Evolutionary conservation across 2,888 invertebrate species (phyloP).

Genomic region (Lamproptera curius): DNA sequence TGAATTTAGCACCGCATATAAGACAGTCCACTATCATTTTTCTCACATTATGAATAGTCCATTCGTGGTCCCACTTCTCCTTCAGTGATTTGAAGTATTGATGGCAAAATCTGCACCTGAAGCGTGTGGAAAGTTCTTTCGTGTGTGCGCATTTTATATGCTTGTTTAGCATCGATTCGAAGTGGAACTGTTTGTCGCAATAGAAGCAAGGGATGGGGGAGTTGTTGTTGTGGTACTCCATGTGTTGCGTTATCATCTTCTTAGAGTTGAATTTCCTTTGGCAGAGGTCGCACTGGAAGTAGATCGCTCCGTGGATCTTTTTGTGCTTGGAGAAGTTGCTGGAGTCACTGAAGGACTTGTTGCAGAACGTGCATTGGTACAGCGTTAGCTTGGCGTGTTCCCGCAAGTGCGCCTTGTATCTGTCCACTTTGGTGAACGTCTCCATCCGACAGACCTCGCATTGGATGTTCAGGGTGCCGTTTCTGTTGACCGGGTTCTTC

Average conservation of each 20-base stretch:
- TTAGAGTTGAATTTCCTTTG: slow-evolving; percentile 69
- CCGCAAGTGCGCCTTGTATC: slow-evolving; percentile 66
- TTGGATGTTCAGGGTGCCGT: slow-evolving; percentile 51
- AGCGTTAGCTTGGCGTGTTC: slow-evolving; percentile 68
- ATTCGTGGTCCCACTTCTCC: slow-evolving; percentile 72
- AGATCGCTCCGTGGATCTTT: slow-evolving; percentile 61
- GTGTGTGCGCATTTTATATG: slow-evolving; percentile 57
- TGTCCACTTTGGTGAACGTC: slow-evolving; percentile 57
- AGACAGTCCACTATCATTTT: slow-evolving; percentile 62
- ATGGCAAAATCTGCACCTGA: slow-evolving; percentile 55
- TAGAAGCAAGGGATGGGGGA: slow-evolving; percentile 48
- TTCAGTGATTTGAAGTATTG: slow-evolving; percentile 50
- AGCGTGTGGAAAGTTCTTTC: slow-evolving; percentile 37
- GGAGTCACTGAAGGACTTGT: slow-evolving; percentile 70
- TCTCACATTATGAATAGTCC: slow-evolving; percentile 60
- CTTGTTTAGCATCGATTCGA: slow-evolving; percentile 64
- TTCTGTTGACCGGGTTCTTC: slow-evolving; percentile 51
- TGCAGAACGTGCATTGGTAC: slow-evolving; percentile 68
- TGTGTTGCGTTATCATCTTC: slow-evolving; percentile 63
- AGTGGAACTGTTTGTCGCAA: slow-evolving; percentile 58
- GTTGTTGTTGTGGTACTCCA: slow-evolving; percentile 62
- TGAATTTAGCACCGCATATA: slow-evolving; percentile 55
- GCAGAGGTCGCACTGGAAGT: slow-evolving; percentile 66
- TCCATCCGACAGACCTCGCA: slow-evolving; percentile 58
- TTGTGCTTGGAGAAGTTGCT: slow-evolving; percentile 74